phyloP scores from a whole-genome alignment of 1,140 invertebrate genomes.

The Ericerus pela region DNA sequence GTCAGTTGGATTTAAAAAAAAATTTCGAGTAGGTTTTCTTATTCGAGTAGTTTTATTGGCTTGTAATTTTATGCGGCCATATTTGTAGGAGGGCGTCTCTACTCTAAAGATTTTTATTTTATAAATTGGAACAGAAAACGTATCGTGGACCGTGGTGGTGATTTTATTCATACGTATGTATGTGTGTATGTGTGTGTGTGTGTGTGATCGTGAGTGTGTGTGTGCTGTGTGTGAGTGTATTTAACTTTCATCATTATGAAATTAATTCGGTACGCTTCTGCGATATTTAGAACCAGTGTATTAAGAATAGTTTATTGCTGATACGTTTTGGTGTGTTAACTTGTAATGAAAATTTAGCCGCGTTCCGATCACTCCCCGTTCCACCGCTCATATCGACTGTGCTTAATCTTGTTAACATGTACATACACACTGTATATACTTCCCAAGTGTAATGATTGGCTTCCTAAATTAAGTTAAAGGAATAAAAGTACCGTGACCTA shows the following conservation, averaged over 20 bases:
- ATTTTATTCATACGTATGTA: no score
- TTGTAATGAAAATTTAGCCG: slow-evolving; percentile 14
- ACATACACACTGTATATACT: slow-evolving; percentile 30
- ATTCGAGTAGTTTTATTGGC: neutral
- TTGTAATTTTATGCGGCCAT: neutral
- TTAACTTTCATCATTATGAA: slow-evolving; percentile 8
- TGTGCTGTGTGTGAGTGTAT: slow-evolving; percentile 4
- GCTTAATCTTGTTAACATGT: slow-evolving; percentile 38
- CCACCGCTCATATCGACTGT: slow-evolving; percentile 26
- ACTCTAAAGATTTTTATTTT: slow-evolving; percentile 10
- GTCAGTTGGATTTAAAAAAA: no score
- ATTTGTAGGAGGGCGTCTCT: slow-evolving; percentile 7
- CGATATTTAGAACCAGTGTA: slow-evolving; percentile 9
- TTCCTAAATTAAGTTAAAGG: slow-evolving; percentile 39
- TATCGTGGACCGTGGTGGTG: slow-evolving; percentile 3
- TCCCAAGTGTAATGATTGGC: slow-evolving; percentile 29
- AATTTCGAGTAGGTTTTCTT: no score
- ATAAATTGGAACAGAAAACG: slow-evolving; percentile 10
- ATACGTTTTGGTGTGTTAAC: slow-evolving; percentile 7
- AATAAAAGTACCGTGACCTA: slow-evolving; percentile 33
- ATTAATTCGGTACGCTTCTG: slow-evolving; percentile 7
- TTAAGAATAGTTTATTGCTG: neutral
- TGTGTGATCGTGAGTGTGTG: no score
- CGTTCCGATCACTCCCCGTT: slow-evolving; percentile 20
- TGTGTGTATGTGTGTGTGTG: no score